Evolutionary conservation across 2,113 vertebrate genomes (phyloP), one percentile per base, ranked within the genome.

Genomic region (Dicentrarchus labrax): DNA sequence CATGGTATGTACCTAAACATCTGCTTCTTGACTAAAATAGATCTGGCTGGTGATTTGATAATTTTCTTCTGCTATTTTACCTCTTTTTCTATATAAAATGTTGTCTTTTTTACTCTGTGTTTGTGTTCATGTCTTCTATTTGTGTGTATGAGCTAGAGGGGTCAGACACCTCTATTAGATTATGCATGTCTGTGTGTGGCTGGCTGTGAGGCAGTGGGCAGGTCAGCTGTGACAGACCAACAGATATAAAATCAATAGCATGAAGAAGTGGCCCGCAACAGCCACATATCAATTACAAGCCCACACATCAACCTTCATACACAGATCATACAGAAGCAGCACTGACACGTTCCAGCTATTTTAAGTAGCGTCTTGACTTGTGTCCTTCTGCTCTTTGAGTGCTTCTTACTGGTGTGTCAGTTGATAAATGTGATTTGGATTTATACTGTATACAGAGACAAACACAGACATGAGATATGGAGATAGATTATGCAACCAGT

Each of bases 181-280:
- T 67, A 51, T 62, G 65, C 57, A 66, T 48, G 47, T 53, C 65
- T 83, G 54, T 60, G 53, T 81, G 53, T 53, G 65, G 15, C 8
- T 24, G n/a, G 59, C 1, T 0, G 21, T 41, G 47, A 60, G 22
- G 38, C 59, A 70, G 66, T 5, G 24, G 38, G 43, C 2, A 10
- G 74, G 85, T 85, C 81, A 57, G 12, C 66, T 5, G 6, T 78
- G 68, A 80, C 77, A 74, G 81, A 78, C 43, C 78, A 83, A 76
- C 72, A 72, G 80, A 93, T 81, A 80, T 83, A 86, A 93, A 92
- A 92, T 91, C 91, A 80, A 95, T 93, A 79, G 16, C 60, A 68
- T 82, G 87, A 82, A 84, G 84, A 81, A 89, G 72, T 61, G 57
- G 76, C 72, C 68, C 19, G 13, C 65, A 45, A 65, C 59, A 39